Evolutionary conservation across 2,797 vertebrate species (phyloP).

Genomic region (Bucorvus abyssinicus): DNA sequence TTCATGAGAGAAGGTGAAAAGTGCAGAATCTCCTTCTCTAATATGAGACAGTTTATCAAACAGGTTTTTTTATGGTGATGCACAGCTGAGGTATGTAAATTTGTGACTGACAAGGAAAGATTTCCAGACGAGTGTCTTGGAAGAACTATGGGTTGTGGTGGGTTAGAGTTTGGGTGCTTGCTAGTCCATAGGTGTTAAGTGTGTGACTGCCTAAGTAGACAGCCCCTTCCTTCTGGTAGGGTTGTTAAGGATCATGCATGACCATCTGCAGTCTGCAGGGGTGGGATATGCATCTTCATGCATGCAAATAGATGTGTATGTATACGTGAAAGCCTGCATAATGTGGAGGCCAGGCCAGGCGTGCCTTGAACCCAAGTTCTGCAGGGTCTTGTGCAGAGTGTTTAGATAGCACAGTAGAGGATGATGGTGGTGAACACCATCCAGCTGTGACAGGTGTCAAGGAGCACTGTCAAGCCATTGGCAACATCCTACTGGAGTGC

Average conservation of each 20-base stretch:
- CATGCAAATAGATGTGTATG: too few species aligned
- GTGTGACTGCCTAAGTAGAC: background rate
- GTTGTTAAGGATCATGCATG: background rate
- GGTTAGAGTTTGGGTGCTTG: background rate
- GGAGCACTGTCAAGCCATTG: background rate
- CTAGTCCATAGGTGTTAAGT: background rate
- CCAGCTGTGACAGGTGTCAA: background rate
- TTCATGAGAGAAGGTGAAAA: background rate
- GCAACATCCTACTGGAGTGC: background rate
- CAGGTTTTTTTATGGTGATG: background rate
- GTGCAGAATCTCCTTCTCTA: background rate
- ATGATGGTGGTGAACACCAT: accelerated
- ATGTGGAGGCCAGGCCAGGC: accelerated
- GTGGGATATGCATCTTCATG: background rate
- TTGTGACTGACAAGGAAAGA: background rate
- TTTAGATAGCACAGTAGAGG: too few species aligned
- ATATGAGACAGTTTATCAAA: background rate
- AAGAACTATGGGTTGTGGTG: background rate
- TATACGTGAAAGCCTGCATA: background rate
- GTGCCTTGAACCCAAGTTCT: background rate
- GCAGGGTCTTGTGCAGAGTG: background rate
- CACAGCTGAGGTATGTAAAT: background rate
- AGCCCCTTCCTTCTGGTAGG: background rate
- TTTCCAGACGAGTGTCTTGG: background rate
- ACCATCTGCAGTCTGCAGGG: background rate